Evolutionary conservation across 2,113 vertebrate species (phyloP), one percentile per base, ranked within the genome.

Genomic region (Campylomormyrus tamandua): DNA sequence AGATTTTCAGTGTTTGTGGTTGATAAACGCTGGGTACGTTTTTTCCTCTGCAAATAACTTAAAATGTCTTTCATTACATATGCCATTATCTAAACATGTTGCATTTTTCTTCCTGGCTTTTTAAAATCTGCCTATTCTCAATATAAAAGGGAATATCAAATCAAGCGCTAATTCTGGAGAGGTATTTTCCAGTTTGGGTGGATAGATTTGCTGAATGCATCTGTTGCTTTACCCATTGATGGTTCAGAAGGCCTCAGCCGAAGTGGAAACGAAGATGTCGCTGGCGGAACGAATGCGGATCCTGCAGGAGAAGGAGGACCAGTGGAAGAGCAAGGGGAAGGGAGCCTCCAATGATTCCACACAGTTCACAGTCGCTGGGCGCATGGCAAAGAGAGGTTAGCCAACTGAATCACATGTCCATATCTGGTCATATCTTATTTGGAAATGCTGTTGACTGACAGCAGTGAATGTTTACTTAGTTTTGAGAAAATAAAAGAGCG

Each of bases 311-410:
- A 96, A 95, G 77, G 95, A 96, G 93, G 95, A 96, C 89, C 93
- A 94, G 91, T 96, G 96, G 96, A 96, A 96, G 91, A 90, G 42
- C 89, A 95, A 91, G 92, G 96, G 96, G 83, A 95, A 96, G 91
- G 96, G 96, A 87, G 96, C 96, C 27, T 94, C 94, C 91, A 97
- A 97, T 2, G 96, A 97, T 92, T 96, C 96, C 0, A 89, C 90
- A 11, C 96, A 97, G 94, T 96, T 96, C 93, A 96, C 96, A 0
- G 96, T 97, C 46, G 96, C 96, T 9, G 96, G 95, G 87, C 95
- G 96, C 89, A 96, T 96, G 96, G 96, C 96, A 86, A 96, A 93
- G 93, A 95, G 56, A 95, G 96, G 96, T 96, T 46, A 83, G n/a
- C 8, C 7, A 45, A 35, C 24, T 77, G 4, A 10, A 31, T n/a